A percentile compares a stretch with the other conserved stretches of the same genome.
phyloP scores from a whole-genome alignment of 2,113 vertebrate species.

The Columba janthina region DNA sequence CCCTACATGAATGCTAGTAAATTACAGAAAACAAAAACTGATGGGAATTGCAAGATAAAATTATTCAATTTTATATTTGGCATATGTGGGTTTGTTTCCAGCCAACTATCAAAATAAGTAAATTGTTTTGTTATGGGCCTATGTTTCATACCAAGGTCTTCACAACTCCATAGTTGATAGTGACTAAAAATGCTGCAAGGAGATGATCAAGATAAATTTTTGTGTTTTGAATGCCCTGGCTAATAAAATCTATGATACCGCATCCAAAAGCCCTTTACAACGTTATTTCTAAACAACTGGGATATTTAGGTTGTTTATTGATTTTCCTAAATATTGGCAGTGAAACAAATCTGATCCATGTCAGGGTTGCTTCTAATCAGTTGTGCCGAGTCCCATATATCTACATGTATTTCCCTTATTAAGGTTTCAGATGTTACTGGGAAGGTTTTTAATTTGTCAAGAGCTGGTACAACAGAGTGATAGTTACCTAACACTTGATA shows the following conservation, averaged over 20 bases:
- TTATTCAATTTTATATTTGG: slow-evolving; percentile 10
- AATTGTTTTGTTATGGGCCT: background rate
- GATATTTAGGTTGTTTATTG: background rate
- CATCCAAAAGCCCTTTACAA: slow-evolving; percentile 1
- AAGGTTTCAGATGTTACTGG: background rate
- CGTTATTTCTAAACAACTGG: background rate
- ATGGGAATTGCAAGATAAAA: slow-evolving; percentile 33
- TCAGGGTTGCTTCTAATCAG: background rate
- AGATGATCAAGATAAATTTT: background rate
- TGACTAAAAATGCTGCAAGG: slow-evolving; percentile 7
- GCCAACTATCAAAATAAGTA: slow-evolving; percentile 19
- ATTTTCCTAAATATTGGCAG: background rate
- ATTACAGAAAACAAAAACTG: slow-evolving; percentile 1
- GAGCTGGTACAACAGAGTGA: background rate
- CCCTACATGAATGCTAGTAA: background rate
- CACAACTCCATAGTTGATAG: background rate
- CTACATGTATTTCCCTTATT: background rate
- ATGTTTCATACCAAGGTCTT: background rate
- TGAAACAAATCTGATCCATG: background rate
- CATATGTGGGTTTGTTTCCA: slow-evolving; percentile 15
- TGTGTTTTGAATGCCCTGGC: background rate
- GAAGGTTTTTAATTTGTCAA: background rate
- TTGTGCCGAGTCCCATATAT: background rate
- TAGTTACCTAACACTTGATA: background rate
- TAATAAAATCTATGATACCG: background rate